Percentiles rank a stretch among this genome's conserved stretches.
Evolutionary conservation across 2,113 vertebrate species (phyloP).

Genomic region (Gymnobelideus leadbeateri): DNA sequence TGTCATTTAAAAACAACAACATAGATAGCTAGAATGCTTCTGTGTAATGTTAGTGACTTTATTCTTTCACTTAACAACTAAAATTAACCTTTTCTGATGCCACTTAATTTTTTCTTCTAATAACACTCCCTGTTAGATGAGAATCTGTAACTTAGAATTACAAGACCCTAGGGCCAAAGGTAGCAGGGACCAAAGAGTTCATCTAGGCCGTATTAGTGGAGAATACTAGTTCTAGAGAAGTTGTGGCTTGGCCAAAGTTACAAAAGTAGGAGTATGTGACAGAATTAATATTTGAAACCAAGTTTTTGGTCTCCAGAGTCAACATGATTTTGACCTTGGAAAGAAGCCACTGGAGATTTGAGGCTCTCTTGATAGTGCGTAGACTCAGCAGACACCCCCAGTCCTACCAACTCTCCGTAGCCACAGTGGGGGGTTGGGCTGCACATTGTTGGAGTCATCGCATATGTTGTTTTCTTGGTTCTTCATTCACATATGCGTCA

Average conservation of each 20-base stretch:
- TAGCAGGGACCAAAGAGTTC: background rate
- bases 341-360: background rate
- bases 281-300: background rate
- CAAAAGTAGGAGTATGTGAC: background rate
- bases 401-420: background rate
- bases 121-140: background rate
- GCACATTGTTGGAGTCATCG: background rate
- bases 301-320: background rate
- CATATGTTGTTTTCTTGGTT: background rate
- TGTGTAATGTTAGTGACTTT: background rate
- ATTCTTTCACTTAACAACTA: background rate
- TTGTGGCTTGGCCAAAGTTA: background rate
- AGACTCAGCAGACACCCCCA: background rate
- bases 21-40: background rate
- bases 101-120: background rate
- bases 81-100: background rate
- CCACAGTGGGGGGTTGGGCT: background rate
- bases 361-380: background rate
- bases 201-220: background rate
- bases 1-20: background rate
- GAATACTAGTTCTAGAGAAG: background rate
- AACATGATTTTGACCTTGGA: background rate
- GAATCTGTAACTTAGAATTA: background rate
- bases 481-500: background rate
- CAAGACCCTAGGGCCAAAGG: background rate